Conservation (phyloP, 2,797 vertebrate species). For the Mastacembelus armatus region DNA sequence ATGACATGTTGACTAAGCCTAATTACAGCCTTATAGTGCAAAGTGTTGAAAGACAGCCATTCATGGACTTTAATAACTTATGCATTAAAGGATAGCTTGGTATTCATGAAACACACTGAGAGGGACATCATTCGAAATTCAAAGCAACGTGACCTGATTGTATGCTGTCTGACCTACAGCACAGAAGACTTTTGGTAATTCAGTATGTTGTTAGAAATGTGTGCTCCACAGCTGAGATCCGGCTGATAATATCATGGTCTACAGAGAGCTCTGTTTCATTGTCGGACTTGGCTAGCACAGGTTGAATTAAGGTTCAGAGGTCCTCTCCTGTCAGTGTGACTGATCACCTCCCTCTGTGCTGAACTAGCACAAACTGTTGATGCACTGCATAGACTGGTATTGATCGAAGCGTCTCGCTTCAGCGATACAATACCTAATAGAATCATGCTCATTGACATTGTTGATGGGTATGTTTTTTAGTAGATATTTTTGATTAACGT, state of each 20-base stretch:
- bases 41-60: conserved; percentile 59
- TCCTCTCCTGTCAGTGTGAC: conserved; percentile 56
- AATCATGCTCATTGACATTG: neutral
- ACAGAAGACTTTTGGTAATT: neutral
- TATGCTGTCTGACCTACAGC: neutral
- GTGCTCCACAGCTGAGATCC: conserved; percentile 16
- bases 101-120: neutral
- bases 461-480: neutral
- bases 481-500: neutral
- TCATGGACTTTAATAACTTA: conserved; percentile 37
- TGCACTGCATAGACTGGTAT: conserved; percentile 60
- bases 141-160: conserved; percentile 8
- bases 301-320: conserved; percentile 54
- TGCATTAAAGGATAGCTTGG: conserved; percentile 31
- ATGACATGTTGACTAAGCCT: conserved; percentile 33
- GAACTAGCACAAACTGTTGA: conserved; percentile 61
- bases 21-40: conserved; percentile 49
- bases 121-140: conserved; percentile 8
- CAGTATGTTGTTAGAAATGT: conserved; percentile 6
- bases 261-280: neutral
- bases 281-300: neutral
- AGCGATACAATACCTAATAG: conserved; percentile 3
- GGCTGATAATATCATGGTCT: conserved; percentile 14
- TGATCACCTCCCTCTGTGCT: conserved; percentile 61
- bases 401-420: conserved; percentile 50